These are phyloP conservation scores for Pissodes strobi DNA, from an alignment of 1,140 invertebrate species.

Conservation along the genomic window DNA sequence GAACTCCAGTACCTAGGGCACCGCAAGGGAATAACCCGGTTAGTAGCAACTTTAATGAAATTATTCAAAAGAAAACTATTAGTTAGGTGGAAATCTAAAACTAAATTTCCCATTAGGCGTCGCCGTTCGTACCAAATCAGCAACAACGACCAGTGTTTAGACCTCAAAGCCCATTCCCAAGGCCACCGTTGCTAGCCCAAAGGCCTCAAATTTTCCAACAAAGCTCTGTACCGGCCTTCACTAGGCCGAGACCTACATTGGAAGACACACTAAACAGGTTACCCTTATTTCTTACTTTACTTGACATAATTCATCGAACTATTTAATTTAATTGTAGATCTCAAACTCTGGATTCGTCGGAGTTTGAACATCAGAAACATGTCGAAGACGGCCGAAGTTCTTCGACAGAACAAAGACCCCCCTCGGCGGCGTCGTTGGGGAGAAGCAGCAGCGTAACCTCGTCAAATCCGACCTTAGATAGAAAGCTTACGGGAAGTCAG, in stretches of 20 bases:
- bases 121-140: background rate
- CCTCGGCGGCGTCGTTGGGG: conserved; percentile 38
- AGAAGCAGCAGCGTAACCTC: conserved; percentile 35
- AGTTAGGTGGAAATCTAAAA: background rate
- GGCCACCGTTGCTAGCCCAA: conserved; percentile 38
- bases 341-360: conserved; percentile 48
- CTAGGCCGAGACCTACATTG: conserved; percentile 27
- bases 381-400: conserved; percentile 18
- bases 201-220: conserved; percentile 47
- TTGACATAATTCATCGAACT: no score
- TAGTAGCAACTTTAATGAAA: conserved; percentile 13
- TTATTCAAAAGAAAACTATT: conserved; percentile 8
- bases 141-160: conserved; percentile 36
- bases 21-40: conserved; percentile 29
- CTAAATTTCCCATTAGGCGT: no score
- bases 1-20: conserved; percentile 31
- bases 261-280: conserved; percentile 36
- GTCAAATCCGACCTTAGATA: conserved; percentile 21
- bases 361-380: conserved; percentile 32
- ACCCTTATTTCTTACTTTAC: no score
- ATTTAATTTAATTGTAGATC: conserved; percentile 30
- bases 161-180: conserved; percentile 40
- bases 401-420: conserved; percentile 32
- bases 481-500: conserved; percentile 30
- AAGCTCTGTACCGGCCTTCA: conserved; percentile 40